phyloP scores from a whole-genome alignment of 2,888 invertebrate genomes.

The Pimpla rufipes region DNA sequence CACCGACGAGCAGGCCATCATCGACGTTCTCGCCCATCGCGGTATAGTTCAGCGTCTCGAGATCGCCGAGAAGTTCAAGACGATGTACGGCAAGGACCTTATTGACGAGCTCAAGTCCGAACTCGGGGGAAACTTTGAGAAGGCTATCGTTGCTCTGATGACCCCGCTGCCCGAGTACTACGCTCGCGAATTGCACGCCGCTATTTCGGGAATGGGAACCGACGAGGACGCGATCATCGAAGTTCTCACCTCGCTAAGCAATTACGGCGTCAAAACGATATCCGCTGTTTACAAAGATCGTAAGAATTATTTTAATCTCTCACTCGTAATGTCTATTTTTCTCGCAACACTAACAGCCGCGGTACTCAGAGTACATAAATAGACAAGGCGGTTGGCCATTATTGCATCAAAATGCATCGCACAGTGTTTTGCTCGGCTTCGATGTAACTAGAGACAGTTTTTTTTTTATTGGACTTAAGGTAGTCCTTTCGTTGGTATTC shows the following conservation, averaged over 20 bases:
- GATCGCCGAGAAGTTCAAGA: slow-evolving; percentile 93
- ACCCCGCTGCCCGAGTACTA: slow-evolving; percentile 94
- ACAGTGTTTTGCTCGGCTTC: slow-evolving; percentile 3
- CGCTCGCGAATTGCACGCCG: slow-evolving; percentile 93
- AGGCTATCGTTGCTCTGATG: slow-evolving; percentile 93
- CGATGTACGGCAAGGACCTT: slow-evolving; percentile 94
- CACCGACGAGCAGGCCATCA: slow-evolving; percentile 96
- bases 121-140: slow-evolving; percentile 95
- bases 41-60: slow-evolving; percentile 95
- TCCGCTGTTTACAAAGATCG: slow-evolving; percentile 91
- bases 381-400: neutral
- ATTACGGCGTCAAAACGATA: slow-evolving; percentile 93
- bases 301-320: slow-evolving; percentile 85
- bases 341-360: neutral
- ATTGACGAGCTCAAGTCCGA: slow-evolving; percentile 95
- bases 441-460: neutral
- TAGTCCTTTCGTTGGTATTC: too few species aligned
- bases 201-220: slow-evolving; percentile 91
- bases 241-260: slow-evolving; percentile 94
- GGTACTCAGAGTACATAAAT: neutral
- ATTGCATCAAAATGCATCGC: neutral
- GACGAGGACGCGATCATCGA: slow-evolving; percentile 94
- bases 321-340: neutral
- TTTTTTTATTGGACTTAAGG: neutral
- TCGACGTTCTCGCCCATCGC: slow-evolving; percentile 93